phyloP scores from a whole-genome alignment of 2,888 invertebrate genomes.

The Sinopyrophorus schimmeli region DNA sequence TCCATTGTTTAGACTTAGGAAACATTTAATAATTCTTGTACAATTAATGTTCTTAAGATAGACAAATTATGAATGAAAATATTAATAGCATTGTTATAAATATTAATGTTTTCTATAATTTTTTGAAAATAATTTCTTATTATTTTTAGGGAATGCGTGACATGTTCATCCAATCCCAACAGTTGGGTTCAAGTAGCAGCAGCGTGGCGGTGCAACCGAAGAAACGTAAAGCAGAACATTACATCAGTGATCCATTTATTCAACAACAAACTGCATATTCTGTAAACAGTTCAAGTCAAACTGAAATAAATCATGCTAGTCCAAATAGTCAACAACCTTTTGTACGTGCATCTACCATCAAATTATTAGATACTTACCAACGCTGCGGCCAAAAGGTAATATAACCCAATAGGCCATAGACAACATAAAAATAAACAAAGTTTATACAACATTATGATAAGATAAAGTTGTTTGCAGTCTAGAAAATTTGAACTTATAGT shows the following conservation, averaged over 20 bases:
- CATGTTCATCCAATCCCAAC: slow-evolving; percentile 78
- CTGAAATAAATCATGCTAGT: slow-evolving; percentile 46
- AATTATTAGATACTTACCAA: slow-evolving; percentile 69
- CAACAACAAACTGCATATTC: slow-evolving; percentile 53
- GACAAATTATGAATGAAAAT: no score
- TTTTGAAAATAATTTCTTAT: no score
- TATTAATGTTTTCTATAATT: no score
- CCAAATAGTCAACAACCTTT: slow-evolving; percentile 58
- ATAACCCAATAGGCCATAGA: no score
- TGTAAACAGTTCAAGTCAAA: slow-evolving; percentile 54
- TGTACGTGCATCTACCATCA: slow-evolving; percentile 69
- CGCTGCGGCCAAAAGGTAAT: slow-evolving; percentile 69
- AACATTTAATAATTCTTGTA: no score
- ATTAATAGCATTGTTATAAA: no score
- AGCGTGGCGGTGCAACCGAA: slow-evolving; percentile 51
- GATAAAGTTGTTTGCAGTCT: no score
- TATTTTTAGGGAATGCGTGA: slow-evolving; percentile 78
- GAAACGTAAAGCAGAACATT: slow-evolving; percentile 51
- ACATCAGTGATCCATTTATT: slow-evolving; percentile 45
- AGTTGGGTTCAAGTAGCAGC: slow-evolving; percentile 59
- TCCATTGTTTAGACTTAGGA: no score
- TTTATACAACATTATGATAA: no score
- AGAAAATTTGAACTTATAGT: no score
- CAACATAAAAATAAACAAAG: no score
- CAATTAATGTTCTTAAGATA: no score